Percentiles rank a stretch among this genome's conserved stretches.
phyloP scores from a whole-genome alignment of 2,888 invertebrate species.

The Chirona hameri region DNA sequence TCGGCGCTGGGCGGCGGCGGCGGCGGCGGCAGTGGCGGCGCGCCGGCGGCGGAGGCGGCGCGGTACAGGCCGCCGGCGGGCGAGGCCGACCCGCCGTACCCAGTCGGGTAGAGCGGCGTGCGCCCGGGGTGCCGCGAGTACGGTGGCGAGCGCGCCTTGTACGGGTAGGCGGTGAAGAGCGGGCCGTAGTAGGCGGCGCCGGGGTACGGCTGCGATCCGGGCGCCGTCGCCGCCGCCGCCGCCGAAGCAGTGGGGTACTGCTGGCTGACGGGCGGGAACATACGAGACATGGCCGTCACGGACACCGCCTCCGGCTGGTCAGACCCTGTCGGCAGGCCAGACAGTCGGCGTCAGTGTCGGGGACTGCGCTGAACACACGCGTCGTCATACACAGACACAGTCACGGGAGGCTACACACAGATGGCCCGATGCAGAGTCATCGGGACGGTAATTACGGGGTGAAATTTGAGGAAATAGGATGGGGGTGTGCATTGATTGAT shows the following conservation, averaged over 20 bases:
- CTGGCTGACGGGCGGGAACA: not conserved
- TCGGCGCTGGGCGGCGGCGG: not conserved
- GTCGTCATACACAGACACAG: no score
- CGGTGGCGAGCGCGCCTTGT: slow-evolving; percentile 13
- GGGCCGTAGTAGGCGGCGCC: slow-evolving; percentile 9
- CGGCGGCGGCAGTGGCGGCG: no score
- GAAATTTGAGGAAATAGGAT: no score
- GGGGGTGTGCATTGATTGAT: no score
- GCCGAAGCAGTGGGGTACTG: not conserved
- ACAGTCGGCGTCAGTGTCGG: no score
- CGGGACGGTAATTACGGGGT: no score
- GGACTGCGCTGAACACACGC: no score
- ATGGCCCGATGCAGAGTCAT: no score
- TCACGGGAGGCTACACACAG: no score
- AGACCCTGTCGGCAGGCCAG: not conserved
- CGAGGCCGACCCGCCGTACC: not conserved
- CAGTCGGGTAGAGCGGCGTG: not conserved
- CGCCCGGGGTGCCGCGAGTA: not conserved
- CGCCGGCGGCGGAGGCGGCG: not conserved
- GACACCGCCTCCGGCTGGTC: not conserved
- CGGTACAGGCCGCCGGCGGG: not conserved
- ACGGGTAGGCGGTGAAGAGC: slow-evolving; percentile 3
- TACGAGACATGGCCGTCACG: slow-evolving; percentile 1
- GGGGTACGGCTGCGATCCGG: slow-evolving; percentile 2
- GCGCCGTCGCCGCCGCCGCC: not conserved